Base-by-base conservation (phyloP, 2,888 invertebrate genomes). In the Caenorhabditis doughertyi region DNA sequence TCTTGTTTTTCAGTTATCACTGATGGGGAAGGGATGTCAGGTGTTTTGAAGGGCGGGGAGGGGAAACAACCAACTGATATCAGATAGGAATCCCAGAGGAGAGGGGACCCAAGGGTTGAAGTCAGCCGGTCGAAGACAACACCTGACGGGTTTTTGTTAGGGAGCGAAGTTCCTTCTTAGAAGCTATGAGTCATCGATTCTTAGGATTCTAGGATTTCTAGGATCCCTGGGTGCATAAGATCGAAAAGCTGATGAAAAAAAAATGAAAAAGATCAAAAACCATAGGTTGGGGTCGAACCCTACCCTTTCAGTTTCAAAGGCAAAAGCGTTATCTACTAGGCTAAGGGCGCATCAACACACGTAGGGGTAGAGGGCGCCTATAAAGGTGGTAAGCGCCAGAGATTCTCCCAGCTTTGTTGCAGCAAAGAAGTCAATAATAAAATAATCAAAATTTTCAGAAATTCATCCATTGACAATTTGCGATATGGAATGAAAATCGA, bases 401-500 rank as follows among this genome's bases (percentile, higher is more conserved):
- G n/a, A n/a, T n/a, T n/a, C n/a, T n/a, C n/a, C n/a, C n/a, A n/a
- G n/a, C n/a, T n/a, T n/a, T n/a, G n/a, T n/a, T n/a, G n/a, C n/a
- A n/a, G n/a, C n/a, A n/a, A n/a, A n/a, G n/a, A n/a, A n/a, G n/a
- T n/a, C n/a, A n/a, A n/a, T n/a, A n/a, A n/a, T n/a, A n/a, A 7
- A 32, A 8, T 44, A 27, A 5, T 27, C 3, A 64, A 64, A n/a
- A 47, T 18, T n/a, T 77, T 18, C 68, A 77, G 77, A 53, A 49
- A 35, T 51, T 77, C 68, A 11, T 80, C 80, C 9, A 42, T 67
- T 44, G 80, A 80, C 73, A 80, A 73, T 64, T 53, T 73, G 13
- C 67, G 73, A 32, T 67, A 53, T 39, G 74, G 81, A 27, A 49
- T 81, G 70, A 81, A 81, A 56, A 81, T 81, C 35, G 81, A 81